phyloP scores from a whole-genome alignment of 2,797 vertebrate species.

The Somateria mollissima region DNA sequence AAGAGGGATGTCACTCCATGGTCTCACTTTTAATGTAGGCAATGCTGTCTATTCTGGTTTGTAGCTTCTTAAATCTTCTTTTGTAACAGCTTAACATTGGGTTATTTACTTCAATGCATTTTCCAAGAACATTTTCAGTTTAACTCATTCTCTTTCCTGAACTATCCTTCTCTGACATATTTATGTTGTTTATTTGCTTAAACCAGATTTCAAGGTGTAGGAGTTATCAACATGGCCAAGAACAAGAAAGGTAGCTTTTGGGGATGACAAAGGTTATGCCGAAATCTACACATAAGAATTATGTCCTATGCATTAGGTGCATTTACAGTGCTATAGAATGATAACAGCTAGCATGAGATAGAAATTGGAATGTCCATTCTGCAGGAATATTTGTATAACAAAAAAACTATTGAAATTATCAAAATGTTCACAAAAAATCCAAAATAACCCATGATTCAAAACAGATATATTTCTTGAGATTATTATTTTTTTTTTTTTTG shows the following conservation, averaged over 20 bases:
- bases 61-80: constrained; percentile 42
- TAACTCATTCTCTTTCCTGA: neutral
- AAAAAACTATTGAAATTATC: neutral
- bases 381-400: neutral
- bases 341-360: neutral
- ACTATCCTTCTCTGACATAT: neutral
- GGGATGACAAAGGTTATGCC: neutral
- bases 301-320: neutral
- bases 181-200: neutral
- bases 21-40: constrained; percentile 14
- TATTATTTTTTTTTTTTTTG: neutral
- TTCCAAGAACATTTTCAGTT: constrained; percentile 1
- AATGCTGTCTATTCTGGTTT: constrained; percentile 40
- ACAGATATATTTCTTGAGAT: neutral
- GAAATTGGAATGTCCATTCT: neutral
- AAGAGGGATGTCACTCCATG: constrained; percentile 36
- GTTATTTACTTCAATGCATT: constrained; percentile 38
- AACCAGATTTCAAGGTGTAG: neutral
- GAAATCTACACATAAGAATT: neutral
- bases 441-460: neutral
- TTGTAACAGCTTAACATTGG: constrained; percentile 11
- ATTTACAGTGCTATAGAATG: neutral
- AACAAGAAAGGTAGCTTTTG: neutral
- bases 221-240: neutral
- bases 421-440: neutral